Conservation (phyloP, 2,888 invertebrate genomes). For the Unio pictorum region DNA sequence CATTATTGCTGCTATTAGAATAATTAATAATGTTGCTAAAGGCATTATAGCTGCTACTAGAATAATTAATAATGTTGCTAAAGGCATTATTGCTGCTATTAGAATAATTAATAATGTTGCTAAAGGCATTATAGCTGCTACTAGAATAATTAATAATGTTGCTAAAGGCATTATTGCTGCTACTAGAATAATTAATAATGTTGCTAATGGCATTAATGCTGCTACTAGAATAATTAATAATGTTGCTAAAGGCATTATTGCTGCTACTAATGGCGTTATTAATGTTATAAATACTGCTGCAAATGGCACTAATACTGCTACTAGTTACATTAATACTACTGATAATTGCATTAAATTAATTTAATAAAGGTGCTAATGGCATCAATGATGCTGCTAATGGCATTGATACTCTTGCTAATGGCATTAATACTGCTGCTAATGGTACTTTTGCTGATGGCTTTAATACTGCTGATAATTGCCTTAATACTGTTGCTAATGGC, state of each 20-base stretch:
- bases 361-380: not conserved
- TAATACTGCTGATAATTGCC: not conserved
- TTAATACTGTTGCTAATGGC: not conserved
- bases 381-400: not conserved
- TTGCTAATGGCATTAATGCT: not conserved
- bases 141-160: not conserved
- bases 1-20: not conserved
- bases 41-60: not conserved
- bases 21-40: too few relatives aligned
- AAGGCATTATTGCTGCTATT: too few relatives aligned
- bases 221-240: not conserved
- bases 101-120: too few relatives aligned
- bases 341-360: not conserved
- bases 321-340: not conserved
- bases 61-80: not conserved
- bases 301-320: not conserved
- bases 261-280: too few relatives aligned
- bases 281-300: too few relatives aligned
- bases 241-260: not conserved
- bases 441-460: too few relatives aligned
- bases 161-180: not conserved
- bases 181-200: not conserved
- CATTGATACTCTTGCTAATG: not conserved
- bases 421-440: slow-evolving; percentile 2
- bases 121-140: too few relatives aligned